phyloP scores from a whole-genome alignment of 2,888 invertebrate species.

The Oscheius sp. region DNA sequence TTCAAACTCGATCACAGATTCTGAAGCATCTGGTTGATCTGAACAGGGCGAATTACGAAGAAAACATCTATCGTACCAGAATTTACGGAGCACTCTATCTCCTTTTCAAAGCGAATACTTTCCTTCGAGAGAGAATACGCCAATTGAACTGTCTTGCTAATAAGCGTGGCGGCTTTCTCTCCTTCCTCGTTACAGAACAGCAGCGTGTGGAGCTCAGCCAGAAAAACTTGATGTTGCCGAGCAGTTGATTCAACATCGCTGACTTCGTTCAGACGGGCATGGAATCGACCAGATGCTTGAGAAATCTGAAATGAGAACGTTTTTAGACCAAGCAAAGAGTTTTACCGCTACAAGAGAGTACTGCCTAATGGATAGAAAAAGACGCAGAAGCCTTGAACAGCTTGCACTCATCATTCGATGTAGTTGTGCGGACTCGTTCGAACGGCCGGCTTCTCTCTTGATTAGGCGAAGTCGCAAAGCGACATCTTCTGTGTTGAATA shows the following conservation, averaged over 20 bases:
- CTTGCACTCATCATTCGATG: conserved; percentile 8
- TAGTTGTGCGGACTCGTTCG: not conserved
- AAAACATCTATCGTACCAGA: too few relatives aligned
- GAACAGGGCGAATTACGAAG: too few relatives aligned
- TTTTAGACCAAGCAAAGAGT: not conserved
- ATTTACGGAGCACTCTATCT: not conserved
- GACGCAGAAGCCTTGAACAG: conserved; percentile 4
- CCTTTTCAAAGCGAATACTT: conserved; percentile 5
- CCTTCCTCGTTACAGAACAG: conserved; percentile 22
- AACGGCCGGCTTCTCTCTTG: not conserved
- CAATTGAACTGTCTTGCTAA: not conserved
- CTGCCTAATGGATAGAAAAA: conserved; percentile 30
- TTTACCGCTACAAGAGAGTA: conserved; percentile 21
- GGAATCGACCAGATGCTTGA: not conserved
- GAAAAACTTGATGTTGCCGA: conserved; percentile 13
- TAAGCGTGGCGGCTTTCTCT: conserved; percentile 7
- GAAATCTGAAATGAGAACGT: conserved; percentile 23
- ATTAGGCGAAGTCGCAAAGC: not conserved
- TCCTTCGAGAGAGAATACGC: not conserved
- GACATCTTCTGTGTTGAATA: conserved; percentile 3
- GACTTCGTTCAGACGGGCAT: conserved; percentile 8
- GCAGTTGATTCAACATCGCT: conserved; percentile 28
- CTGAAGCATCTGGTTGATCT: conserved; percentile 1
- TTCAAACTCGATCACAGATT: conserved; percentile 12
- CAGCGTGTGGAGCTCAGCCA: conserved; percentile 11